Base-by-base conservation (phyloP, 2,888 invertebrate genomes). In the Cephonodes hylas region DNA sequence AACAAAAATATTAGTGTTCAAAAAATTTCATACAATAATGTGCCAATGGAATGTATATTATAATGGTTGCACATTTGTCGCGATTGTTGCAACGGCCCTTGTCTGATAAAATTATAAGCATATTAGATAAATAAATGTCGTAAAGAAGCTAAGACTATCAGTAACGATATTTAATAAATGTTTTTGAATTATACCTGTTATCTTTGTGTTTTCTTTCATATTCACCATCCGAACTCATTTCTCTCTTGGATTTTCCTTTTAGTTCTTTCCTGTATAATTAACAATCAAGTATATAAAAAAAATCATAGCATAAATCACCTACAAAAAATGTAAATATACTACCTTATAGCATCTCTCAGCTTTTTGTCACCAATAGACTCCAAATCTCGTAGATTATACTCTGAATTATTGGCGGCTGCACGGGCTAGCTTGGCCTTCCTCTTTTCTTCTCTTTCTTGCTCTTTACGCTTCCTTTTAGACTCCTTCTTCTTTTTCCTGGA, bases 381-480 rank as follows among this genome's bases (percentile, higher is more conserved):
- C 67, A 95, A 83, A 42, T 95, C 95, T 31, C 94, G 93, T 64
- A 95, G 89, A 69, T 93, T 94, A 75, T 95, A 94, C 60, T 95
- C 94, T 0, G 84, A 69, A 63, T 81, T 88, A 70, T 93, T 91
- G 23, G 92, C 87, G 20, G 93, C 89, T 63, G 92, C 86, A 65
- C 94, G 93, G 48, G 93, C 90, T 72, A 94, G 86, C 72, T 95
- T 95, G 31, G 95, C 93, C 75, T 95, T 95, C 75, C 95, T 91
- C 79, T 95, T 95, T 77, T 96, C 95, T 72, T 96, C 95, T 61
- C 94, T 92, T 63, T 94, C 94, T 67, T 94, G 93, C 70, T 95
- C 94, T 73, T 96, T 96, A 64, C 95, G 93, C 84, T 95, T 95
- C 80, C 95, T 94, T 79, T 96, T 95, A 61, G 95, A 95, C 82